phyloP scores from a whole-genome alignment of 2,888 invertebrate species.

The Agrenia bidenticulata region DNA sequence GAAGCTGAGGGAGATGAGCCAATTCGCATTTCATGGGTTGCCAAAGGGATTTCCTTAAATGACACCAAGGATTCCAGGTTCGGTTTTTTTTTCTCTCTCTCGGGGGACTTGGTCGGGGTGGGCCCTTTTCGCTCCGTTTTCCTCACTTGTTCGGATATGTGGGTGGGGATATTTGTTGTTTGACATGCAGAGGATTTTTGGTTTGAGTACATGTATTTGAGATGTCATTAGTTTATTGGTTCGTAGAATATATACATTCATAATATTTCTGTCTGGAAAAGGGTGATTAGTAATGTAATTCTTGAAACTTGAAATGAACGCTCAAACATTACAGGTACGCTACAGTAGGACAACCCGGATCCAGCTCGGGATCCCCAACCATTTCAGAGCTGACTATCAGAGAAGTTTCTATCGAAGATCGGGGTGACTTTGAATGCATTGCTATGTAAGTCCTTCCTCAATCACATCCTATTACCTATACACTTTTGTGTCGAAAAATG shows the following conservation, averaged over 20 bases:
- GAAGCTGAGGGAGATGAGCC: constrained; percentile 54
- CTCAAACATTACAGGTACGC: constrained; percentile 10
- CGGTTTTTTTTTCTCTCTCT: too few relatives aligned
- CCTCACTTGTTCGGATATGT: too few relatives aligned
- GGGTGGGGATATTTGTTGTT: too few relatives aligned
- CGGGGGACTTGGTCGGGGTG: too few relatives aligned
- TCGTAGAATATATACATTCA: too few relatives aligned
- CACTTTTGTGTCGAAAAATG: neutral
- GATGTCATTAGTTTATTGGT: too few relatives aligned
- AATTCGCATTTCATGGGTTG: constrained; percentile 54
- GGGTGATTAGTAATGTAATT: too few relatives aligned
- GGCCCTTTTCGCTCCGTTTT: too few relatives aligned
- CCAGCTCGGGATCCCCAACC: constrained; percentile 33
- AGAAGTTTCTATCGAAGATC: constrained; percentile 61
- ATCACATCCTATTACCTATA: neutral
- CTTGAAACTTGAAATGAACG: too few relatives aligned
- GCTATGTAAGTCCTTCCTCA: constrained; percentile 55
- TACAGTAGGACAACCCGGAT: constrained; percentile 12
- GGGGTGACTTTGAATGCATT: constrained; percentile 65
- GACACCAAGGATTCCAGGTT: constrained; percentile 42
- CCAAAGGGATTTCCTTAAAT: constrained; percentile 54
- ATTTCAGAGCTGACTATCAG: constrained; percentile 63
- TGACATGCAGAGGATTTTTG: too few relatives aligned
- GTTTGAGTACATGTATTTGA: too few relatives aligned
- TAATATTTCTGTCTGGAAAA: too few relatives aligned